Evolutionary conservation across 2,888 invertebrate genomes (phyloP), one percentile per base, ranked within the genome.

Genomic region (Hydropsyche betteni): DNA sequence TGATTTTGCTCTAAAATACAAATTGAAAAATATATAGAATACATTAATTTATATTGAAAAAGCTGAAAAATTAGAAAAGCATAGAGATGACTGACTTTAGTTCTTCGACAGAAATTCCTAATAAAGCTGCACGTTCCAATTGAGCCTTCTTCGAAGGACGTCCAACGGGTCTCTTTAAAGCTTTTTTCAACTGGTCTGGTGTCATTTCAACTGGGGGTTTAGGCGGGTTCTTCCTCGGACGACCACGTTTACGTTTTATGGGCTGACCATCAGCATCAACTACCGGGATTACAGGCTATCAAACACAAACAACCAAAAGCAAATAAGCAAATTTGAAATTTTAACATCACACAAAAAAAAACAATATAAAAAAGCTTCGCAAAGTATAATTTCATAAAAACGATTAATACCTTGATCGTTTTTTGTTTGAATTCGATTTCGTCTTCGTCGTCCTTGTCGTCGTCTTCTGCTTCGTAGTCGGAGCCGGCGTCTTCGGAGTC

Each of bases 401-500:
- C 12, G 12, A 24, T 33, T 1, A 10, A 69, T 69, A 52, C 51
- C 69, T 50, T 50, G n/a, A 51, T 44, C n/a, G 51, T 1, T 50
- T 69, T 69, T 7, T 24, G 68, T 68, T 14, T 75, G 12, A 64
- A 76, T 68, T 80, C 78, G 0, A 79, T 71, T 75, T 80, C 80
- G n/a, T 77, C 76, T 6, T 78, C 79, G 7, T 79, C 70, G 16
- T 80, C 78, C 14, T 78, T 76, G 51, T 76, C 72, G 0, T 80
- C 78, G 73, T 81, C 80, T 36, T 80, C 80, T 4, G 76, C 76
- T 2, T 79, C 77, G n/a, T 77, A 76, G 38, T 81, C 81, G 7
- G 82, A 81, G 76, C 83, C 83, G 2, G 81, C 74, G 7, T 77
- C 77, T 0, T 75, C 71, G 16, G 68, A 69, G 7, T 14, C 51